Conservation (phyloP, 2,888 invertebrate species). For the Ophioninae sp. region DNA sequence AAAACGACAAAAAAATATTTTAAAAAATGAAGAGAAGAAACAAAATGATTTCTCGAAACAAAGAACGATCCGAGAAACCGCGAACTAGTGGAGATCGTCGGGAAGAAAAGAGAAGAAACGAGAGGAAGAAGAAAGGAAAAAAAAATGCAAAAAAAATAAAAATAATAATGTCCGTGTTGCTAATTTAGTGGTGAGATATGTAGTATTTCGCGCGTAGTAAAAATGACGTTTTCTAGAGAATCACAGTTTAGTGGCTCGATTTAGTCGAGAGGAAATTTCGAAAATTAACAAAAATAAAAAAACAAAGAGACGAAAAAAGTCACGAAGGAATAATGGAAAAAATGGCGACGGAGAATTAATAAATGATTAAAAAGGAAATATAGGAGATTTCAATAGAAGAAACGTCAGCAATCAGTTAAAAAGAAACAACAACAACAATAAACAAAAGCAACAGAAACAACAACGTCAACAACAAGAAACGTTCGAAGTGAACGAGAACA, state of each 20-base stretch:
- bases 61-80: not conserved
- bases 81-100: slow-evolving; percentile 62
- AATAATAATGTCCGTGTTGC: slow-evolving; percentile 76
- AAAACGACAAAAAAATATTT: slow-evolving; percentile 13
- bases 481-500: slow-evolving; percentile 50
- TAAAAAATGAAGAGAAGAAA: not conserved
- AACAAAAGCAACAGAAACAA: too few species aligned
- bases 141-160: slow-evolving; percentile 45
- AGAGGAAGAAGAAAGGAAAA: slow-evolving; percentile 45
- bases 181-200: slow-evolving; percentile 73
- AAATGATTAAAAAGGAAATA: slow-evolving; percentile 27
- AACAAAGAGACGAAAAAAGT: not conserved
- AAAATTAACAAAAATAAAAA: slow-evolving; percentile 18
- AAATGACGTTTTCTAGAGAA: slow-evolving; percentile 61
- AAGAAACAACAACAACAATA: too few species aligned
- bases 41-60: too few species aligned
- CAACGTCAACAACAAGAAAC: slow-evolving; percentile 36
- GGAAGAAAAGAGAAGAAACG: too few species aligned
- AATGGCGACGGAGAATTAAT: slow-evolving; percentile 33
- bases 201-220: slow-evolving; percentile 69
- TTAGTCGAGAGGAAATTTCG: slow-evolving; percentile 64
- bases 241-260: slow-evolving; percentile 65
- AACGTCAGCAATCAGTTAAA: slow-evolving; percentile 34
- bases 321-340: too few species aligned
- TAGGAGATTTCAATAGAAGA: slow-evolving; percentile 39